Conservation (phyloP, 2,797 vertebrate genomes). For the Chrosomus eos region DNA sequence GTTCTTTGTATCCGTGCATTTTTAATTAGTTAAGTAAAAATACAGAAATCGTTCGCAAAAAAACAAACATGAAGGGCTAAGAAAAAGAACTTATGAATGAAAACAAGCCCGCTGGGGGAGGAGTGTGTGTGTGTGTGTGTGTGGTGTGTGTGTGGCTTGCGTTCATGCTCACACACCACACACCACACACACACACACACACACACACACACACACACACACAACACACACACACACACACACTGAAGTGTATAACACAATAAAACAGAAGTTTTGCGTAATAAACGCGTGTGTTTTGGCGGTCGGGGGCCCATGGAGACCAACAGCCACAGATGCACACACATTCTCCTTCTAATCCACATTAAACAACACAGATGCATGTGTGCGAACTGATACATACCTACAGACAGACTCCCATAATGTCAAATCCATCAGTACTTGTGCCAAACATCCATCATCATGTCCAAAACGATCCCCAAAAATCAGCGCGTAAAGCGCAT, state of each 20-base stretch:
- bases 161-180: not conserved
- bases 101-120: constrained; percentile 82
- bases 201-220: constrained; percentile 2
- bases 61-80: constrained; percentile 52
- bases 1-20: not conserved
- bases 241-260: not conserved
- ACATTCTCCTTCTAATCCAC: not conserved
- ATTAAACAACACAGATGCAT: not conserved
- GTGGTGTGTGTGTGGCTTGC: constrained; percentile 68
- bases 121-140: constrained; percentile 75
- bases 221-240: not conserved
- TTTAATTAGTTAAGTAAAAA: not conserved
- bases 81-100: constrained; percentile 92
- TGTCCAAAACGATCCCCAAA: constrained; percentile 56
- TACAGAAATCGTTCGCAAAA: not conserved
- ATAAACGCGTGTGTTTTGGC: not conserved
- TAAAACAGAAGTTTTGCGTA: not conserved
- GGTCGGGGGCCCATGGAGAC: not conserved
- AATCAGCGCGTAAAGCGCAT: constrained; percentile 63
- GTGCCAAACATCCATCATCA: constrained; percentile 68
- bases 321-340: not conserved
- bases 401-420: constrained; percentile 76
- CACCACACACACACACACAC: not conserved
- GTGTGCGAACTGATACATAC: constrained; percentile 69
- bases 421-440: constrained; percentile 78